Evolutionary conservation across 2,888 invertebrate species (phyloP).

Genomic region (Microplitis deprimator): DNA sequence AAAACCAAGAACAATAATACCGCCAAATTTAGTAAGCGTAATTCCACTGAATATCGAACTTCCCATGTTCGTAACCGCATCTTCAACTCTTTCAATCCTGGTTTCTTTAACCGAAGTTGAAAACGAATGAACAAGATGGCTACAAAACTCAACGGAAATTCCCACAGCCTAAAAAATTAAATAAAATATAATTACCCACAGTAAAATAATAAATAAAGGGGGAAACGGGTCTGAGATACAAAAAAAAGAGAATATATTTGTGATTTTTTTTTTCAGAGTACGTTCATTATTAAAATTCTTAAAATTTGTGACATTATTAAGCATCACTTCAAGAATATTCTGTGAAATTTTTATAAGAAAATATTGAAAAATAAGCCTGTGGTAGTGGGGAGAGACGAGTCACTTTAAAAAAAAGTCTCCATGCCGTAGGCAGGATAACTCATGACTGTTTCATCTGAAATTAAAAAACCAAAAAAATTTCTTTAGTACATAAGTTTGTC

Average conservation of each 20-base stretch:
- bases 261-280: background rate
- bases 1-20: conserved; percentile 95
- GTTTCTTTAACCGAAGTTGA: conserved; percentile 82
- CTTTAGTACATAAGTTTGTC: too few relatives aligned
- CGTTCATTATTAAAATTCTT: too few relatives aligned
- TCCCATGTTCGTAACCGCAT: conserved; percentile 92
- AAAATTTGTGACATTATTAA: too few relatives aligned
- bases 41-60: conserved; percentile 95
- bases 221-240: conserved; percentile 5
- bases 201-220: background rate
- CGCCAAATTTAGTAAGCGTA: conserved; percentile 97
- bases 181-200: conserved; percentile 16
- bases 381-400: too few relatives aligned
- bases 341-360: too few relatives aligned
- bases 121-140: conserved; percentile 96
- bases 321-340: too few relatives aligned
- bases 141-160: conserved; percentile 98
- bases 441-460: too few relatives aligned
- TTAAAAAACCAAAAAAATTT: too few relatives aligned
- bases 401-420: too few relatives aligned
- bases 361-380: too few relatives aligned
- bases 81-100: conserved; percentile 84
- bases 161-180: conserved; percentile 85
- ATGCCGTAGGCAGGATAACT: too few relatives aligned
- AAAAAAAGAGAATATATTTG: background rate